These are phyloP conservation scores for Cremastinae sp. DNA, from an alignment of 2,888 invertebrate species.

Conservation along the genomic window DNA sequence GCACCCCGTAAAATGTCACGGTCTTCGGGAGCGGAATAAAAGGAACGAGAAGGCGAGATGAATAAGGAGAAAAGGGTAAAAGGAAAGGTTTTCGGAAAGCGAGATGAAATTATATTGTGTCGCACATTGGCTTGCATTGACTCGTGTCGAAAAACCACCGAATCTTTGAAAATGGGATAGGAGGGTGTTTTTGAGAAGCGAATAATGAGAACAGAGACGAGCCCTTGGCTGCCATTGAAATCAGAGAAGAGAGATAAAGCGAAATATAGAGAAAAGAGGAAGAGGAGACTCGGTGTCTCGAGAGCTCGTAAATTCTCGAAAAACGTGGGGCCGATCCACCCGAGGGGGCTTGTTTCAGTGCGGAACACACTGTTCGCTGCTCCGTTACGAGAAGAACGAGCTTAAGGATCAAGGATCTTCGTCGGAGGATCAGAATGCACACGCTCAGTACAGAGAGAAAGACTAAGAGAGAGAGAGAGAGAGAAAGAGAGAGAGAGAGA, in stretches of 20 bases:
- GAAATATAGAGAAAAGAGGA: conserved; percentile 5
- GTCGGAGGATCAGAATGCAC: conserved; percentile 68
- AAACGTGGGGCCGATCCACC: conserved; percentile 71
- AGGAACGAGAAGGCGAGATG: conserved; percentile 4
- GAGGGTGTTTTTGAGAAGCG: conserved; percentile 18
- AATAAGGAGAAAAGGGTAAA: conserved; percentile 14
- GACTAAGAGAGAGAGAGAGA: conserved; percentile 22
- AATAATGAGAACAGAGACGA: conserved; percentile 47
- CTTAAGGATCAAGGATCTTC: conserved; percentile 77
- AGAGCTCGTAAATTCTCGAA: conserved; percentile 76
- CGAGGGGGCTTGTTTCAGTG: conserved; percentile 68
- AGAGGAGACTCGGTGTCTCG: conserved; percentile 46
- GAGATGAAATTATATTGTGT: conserved; percentile 59
- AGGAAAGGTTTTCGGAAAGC: conserved; percentile 15
- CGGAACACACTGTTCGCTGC: conserved; percentile 64
- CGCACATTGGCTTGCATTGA: conserved; percentile 43
- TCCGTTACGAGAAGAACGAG: conserved; percentile 62
- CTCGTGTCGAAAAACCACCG: conserved; percentile 54
- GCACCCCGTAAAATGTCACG: conserved; percentile 64
- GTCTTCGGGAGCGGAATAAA: conserved; percentile 51
- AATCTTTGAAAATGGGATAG: conserved; percentile 41
- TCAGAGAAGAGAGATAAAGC: neutral
- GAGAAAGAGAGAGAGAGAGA: conserved; percentile 24
- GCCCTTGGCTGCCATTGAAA: conserved; percentile 35
- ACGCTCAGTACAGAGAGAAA: conserved; percentile 11